phyloP scores from a whole-genome alignment of 2,113 vertebrate species.

The Pelobates fuscus region DNA sequence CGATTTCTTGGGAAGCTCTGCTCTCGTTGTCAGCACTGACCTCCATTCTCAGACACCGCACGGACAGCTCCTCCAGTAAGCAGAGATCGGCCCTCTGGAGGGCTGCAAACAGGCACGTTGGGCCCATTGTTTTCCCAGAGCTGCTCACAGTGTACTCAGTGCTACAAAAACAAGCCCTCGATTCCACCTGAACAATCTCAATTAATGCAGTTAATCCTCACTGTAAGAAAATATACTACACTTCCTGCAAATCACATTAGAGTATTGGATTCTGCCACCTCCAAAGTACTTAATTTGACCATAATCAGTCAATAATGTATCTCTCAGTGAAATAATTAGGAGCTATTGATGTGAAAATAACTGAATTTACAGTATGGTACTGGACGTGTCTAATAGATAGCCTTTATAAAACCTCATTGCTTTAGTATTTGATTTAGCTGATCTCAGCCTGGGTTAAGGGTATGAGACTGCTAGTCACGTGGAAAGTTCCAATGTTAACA shows the following conservation, averaged over 20 bases:
- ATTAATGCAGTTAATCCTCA: no score
- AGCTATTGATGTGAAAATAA: conserved; percentile 20
- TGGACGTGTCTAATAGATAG: background rate
- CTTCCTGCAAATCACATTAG: background rate
- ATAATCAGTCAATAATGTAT: background rate
- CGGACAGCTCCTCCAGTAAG: conserved; percentile 30
- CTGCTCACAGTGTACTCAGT: background rate
- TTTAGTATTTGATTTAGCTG: background rate
- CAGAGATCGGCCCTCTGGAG: conserved; percentile 29
- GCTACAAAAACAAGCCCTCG: no score
- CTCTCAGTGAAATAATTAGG: background rate
- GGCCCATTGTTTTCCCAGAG: no score
- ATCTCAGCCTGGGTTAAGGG: background rate
- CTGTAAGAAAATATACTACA: background rate
- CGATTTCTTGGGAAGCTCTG: conserved; percentile 27
- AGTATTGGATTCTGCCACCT: background rate
- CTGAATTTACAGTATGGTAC: conserved; percentile 7
- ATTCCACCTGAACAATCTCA: background rate
- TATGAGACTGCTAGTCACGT: no score
- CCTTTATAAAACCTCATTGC: background rate
- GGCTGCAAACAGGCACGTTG: background rate
- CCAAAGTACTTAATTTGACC: background rate
- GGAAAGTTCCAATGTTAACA: no score
- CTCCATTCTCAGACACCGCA: conserved; percentile 28
- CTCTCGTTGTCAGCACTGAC: conserved; percentile 20